A percentile compares a stretch with the other conserved stretches of the same genome.
Conservation (phyloP, 2,113 vertebrate genomes). For the Hylia prasina region DNA sequence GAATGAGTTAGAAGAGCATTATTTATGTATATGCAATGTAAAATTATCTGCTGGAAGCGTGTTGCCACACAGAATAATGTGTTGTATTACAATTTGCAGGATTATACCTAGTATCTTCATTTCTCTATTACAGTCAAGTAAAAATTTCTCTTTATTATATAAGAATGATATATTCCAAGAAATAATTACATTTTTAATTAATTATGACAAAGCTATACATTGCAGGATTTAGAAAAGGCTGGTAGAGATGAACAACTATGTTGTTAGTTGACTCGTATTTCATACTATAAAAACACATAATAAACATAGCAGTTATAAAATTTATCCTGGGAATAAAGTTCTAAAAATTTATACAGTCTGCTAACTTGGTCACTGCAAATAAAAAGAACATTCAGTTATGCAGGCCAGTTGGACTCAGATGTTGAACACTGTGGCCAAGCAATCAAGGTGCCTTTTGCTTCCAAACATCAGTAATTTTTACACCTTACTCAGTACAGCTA, state of each 20-base stretch:
- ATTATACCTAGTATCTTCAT: neutral
- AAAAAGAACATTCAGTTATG: neutral
- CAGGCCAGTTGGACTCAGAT: neutral
- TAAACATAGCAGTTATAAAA: neutral
- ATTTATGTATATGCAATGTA: neutral
- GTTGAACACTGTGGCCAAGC: neutral
- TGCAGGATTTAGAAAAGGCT: neutral
- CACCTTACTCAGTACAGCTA: neutral
- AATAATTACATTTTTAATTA: slow-evolving; percentile 43
- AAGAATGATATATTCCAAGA: neutral
- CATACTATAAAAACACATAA: neutral
- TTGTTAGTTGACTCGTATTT: neutral
- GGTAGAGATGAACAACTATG: neutral
- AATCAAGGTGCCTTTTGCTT: neutral
- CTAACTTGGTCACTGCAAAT: neutral
- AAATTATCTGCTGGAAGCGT: neutral
- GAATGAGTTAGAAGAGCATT: neutral
- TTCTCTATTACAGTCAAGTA: neutral
- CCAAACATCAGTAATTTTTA: neutral
- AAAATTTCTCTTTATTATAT: neutral
- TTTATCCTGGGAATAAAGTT: neutral
- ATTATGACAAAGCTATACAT: neutral
- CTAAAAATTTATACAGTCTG: neutral
- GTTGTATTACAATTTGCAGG: neutral
- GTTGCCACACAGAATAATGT: neutral